Evolutionary conservation across 2,888 invertebrate species (phyloP).

Genomic region (Nephrotoma guestfalica): DNA sequence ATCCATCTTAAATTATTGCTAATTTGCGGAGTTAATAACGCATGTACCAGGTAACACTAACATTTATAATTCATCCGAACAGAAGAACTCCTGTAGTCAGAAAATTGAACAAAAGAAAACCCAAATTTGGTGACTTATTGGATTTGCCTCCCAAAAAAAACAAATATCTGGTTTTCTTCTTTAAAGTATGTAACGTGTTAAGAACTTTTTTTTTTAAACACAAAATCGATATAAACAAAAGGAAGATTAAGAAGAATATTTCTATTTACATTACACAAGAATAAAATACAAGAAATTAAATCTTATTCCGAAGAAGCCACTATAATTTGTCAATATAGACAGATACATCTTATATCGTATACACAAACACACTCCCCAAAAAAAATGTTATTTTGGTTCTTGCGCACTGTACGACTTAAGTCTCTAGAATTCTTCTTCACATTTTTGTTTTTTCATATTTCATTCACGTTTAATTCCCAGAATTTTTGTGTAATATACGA

Average conservation of each 20-base stretch:
- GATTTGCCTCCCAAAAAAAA: neutral
- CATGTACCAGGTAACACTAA: no score
- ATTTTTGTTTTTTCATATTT: neutral
- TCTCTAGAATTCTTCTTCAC: neutral
- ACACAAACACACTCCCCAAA: neutral
- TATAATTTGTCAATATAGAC: neutral
- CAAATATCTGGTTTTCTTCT: neutral
- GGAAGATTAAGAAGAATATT: neutral
- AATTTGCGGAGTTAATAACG: no score
- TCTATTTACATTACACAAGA: neutral
- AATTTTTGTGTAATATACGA: neutral
- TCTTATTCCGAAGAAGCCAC: neutral
- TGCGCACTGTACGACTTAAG: neutral
- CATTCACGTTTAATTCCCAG: neutral
- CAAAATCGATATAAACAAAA: neutral
- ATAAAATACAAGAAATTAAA: neutral
- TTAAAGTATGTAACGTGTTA: neutral
- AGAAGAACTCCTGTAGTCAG: no score
- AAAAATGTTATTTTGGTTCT: neutral
- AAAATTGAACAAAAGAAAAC: no score
- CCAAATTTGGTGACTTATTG: neutral
- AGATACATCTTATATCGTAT: neutral
- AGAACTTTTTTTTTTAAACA: neutral
- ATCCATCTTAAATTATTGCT: no score
- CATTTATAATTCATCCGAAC: no score